A percentile compares a stretch with the other conserved stretches of the same genome.
Conservation (phyloP, 2,888 invertebrate species). For the Chloroclystis v-ata region DNA sequence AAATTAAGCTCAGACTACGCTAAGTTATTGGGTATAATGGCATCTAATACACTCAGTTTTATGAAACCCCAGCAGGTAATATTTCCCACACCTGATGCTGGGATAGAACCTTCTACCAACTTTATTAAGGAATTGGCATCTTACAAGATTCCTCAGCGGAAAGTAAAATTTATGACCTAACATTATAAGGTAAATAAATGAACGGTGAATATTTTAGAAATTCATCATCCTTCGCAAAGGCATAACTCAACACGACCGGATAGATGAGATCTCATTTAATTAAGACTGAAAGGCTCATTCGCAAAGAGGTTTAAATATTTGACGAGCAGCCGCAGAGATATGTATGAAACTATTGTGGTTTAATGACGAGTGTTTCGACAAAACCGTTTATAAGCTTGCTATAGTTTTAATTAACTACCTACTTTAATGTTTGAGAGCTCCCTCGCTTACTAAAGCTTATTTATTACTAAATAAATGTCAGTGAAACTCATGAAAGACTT, state of each 20-base stretch:
- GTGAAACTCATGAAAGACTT: too few relatives aligned
- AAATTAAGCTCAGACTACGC: slow-evolving; percentile 10
- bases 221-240: slow-evolving; percentile 20
- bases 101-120: slow-evolving; percentile 12
- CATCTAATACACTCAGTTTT: slow-evolving; percentile 27
- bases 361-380: slow-evolving; percentile 34
- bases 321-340: slow-evolving; percentile 36
- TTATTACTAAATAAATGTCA: neutral
- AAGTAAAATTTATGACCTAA: slow-evolving; percentile 22
- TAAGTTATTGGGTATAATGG: slow-evolving; percentile 22
- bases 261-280: slow-evolving; percentile 35
- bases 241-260: slow-evolving; percentile 22
- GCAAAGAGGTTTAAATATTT: slow-evolving; percentile 39
- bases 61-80: slow-evolving; percentile 20
- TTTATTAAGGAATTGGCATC: slow-evolving; percentile 26
- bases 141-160: slow-evolving; percentile 21
- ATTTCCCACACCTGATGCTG: slow-evolving; percentile 21
- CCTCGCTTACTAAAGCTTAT: slow-evolving; percentile 18
- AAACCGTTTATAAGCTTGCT: slow-evolving; percentile 33
- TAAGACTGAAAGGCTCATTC: slow-evolving; percentile 36
- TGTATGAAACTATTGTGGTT: slow-evolving; percentile 37
- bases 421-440: slow-evolving; percentile 24
- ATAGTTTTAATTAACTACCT: slow-evolving; percentile 23
- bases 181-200: slow-evolving; percentile 22
- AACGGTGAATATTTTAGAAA: slow-evolving; percentile 21